Evolutionary conservation across 2,113 vertebrate species (phyloP).

Genomic region (Aepyceros melampus): DNA sequence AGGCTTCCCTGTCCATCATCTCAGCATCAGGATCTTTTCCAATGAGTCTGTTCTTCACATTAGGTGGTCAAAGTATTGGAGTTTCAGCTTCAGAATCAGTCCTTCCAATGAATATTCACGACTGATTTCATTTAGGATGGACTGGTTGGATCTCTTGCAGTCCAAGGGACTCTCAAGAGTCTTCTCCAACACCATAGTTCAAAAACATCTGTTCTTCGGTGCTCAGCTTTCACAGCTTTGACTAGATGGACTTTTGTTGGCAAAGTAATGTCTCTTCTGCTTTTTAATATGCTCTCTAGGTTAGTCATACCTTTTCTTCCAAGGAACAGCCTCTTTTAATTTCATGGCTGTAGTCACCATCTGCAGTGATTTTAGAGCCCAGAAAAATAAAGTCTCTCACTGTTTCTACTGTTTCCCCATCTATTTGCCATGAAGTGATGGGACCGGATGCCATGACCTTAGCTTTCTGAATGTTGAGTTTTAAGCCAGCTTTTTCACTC

Average conservation of each 20-base stretch:
- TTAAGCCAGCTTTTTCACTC: background rate
- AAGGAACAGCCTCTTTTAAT: background rate
- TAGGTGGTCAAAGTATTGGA: background rate
- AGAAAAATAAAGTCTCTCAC: background rate
- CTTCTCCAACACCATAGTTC: background rate
- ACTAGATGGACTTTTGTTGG: background rate
- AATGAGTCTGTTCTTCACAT: background rate
- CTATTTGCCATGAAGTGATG: background rate
- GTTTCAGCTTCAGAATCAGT: background rate
- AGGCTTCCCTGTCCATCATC: background rate
- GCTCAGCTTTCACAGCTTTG: background rate
- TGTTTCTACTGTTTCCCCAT: background rate
- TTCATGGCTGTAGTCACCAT: background rate
- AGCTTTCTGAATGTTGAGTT: background rate
- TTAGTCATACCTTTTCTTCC: background rate
- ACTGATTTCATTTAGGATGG: background rate
- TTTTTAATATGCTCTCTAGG: background rate
- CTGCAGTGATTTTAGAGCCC: background rate
- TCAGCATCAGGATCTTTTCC: background rate
- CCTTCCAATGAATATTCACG: background rate
- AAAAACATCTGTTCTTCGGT: background rate
- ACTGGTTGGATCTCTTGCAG: background rate
- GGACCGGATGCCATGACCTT: background rate
- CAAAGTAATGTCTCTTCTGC: background rate
- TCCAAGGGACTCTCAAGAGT: background rate